Percentiles rank a stretch among this genome's conserved stretches.
Evolutionary conservation across 35 echinoderm and acorn worm species (phyloP).

Genomic region (Strongylocentrotus purpuratus): DNA sequence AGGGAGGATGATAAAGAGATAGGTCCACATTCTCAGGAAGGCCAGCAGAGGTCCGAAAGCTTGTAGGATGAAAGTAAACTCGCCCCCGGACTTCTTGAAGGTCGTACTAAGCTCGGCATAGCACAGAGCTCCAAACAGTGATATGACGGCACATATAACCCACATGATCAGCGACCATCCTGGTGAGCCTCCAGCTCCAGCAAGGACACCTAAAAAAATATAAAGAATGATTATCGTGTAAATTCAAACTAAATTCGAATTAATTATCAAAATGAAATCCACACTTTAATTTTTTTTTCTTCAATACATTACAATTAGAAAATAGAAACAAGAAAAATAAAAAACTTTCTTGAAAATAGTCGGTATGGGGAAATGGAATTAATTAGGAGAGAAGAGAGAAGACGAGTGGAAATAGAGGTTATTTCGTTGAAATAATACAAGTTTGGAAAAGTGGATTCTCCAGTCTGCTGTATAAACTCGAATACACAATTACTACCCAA

Average conservation of each 20-base stretch:
- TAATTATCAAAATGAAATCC: no score
- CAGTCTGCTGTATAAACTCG: no score
- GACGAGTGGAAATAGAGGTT: background rate
- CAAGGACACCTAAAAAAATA: background rate
- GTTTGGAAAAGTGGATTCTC: no score
- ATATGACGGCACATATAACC: slow-evolving; percentile 71
- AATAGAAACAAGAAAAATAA: no score
- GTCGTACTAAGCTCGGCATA: slow-evolving; percentile 76
- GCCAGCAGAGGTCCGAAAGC: slow-evolving; percentile 75
- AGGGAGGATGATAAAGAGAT: slow-evolving; percentile 43
- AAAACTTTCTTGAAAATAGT: no score
- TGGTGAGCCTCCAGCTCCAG: slow-evolving; percentile 57
- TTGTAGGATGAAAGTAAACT: slow-evolving; percentile 78
- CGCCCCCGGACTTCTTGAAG: slow-evolving; percentile 85
- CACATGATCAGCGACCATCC: slow-evolving; percentile 81
- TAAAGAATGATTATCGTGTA: no score
- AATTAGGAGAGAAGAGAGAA: background rate
- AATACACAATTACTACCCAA: no score
- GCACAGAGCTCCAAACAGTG: slow-evolving; percentile 75
- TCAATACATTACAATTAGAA: no score
- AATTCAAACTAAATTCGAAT: no score
- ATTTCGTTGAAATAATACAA: background rate
- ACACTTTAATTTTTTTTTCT: no score
- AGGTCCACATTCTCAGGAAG: slow-evolving; percentile 64
- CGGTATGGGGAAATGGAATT: no score